Conservation (phyloP, 1,140 invertebrate genomes). For the Tyrophagus putrescentiae region DNA sequence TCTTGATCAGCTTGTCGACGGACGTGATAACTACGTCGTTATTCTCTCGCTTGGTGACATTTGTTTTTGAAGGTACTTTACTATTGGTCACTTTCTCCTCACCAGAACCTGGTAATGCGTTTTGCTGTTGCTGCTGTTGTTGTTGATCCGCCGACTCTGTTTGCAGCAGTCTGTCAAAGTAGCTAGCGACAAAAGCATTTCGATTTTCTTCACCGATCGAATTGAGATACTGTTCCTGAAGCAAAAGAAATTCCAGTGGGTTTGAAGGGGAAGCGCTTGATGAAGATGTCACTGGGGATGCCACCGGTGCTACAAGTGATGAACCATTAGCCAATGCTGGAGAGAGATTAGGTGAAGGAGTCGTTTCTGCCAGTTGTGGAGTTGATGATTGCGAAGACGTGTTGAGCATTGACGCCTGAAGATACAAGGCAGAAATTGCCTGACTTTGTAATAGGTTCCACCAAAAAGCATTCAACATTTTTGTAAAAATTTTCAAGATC, state of each 20-base stretch:
- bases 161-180: constrained; percentile 2
- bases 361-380: background rate
- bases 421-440: constrained; percentile 1
- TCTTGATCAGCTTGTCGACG: no score
- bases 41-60: no score
- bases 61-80: no score
- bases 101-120: no score
- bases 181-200: background rate
- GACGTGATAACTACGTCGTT: no score
- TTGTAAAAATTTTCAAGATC: no score
- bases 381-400: background rate
- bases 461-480: constrained; percentile 20
- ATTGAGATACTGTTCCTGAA: no score
- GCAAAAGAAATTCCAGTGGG: no score
- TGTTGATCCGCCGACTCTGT: background rate
- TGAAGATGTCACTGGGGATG: background rate
- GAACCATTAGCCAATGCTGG: background rate
- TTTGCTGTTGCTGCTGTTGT: background rate
- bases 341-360: no score
- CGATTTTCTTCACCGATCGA: background rate
- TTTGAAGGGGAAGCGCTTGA: background rate
- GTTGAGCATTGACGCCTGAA: background rate
- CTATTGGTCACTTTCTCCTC: no score
- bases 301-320: background rate
- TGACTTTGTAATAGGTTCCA: constrained; percentile 18